Conservation (phyloP, 2,797 vertebrate species). For the Nothura maculosa region DNA sequence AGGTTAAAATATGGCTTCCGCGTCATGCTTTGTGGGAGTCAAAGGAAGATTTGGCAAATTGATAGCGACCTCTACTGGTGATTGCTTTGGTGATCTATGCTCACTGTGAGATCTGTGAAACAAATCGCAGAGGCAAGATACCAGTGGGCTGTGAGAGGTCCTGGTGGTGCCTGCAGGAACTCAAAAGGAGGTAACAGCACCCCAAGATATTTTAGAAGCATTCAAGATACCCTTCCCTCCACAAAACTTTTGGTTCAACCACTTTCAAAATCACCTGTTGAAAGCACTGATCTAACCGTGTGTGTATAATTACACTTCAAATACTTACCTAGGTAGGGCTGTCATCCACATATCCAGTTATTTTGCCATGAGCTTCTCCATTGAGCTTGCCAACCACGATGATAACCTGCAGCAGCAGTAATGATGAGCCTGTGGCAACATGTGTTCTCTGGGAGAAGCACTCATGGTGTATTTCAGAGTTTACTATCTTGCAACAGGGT, state of each 20-base stretch:
- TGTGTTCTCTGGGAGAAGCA: not conserved
- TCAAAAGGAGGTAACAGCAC: not conserved
- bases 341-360: not conserved
- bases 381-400: not conserved
- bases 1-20: not conserved
- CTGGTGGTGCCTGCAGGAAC: not conserved
- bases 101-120: not conserved
- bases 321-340: not conserved
- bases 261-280: not conserved
- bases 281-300: not conserved
- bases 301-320: not conserved
- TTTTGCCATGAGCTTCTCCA: not conserved
- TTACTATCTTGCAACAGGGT: not conserved
- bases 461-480: not conserved
- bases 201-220: not conserved
- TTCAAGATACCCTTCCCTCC: not conserved
- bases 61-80: not conserved
- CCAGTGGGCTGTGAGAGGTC: not conserved
- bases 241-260: not conserved
- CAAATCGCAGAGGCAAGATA: accelerated
- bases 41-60: not conserved
- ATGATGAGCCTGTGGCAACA: not conserved
- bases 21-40: not conserved
- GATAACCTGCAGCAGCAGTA: not conserved
- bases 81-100: not conserved